Base-by-base conservation (phyloP, 2,113 vertebrate genomes). In the Rousettus leschenaultii region DNA sequence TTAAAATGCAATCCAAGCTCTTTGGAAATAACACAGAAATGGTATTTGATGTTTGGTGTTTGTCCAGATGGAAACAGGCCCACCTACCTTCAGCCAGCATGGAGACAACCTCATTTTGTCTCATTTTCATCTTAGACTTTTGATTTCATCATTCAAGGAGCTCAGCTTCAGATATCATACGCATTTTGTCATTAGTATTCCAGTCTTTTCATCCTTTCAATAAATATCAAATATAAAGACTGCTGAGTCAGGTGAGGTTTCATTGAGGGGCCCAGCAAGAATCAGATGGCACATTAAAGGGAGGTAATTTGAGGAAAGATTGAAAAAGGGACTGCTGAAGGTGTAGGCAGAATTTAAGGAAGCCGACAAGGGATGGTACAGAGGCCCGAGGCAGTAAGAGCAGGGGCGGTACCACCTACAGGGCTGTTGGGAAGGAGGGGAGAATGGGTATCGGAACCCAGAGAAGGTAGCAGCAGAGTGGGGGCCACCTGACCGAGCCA, bases 1-100 rank as follows among this genome's bases (percentile, higher is more conserved):
- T 97, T 97, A 97, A 97, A 97, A 93, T 79, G 97, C 86, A 97
- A 92, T n/a, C 86, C 94, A 92, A 94, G 78, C 89, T 96, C 89
- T 86, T 80, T 88, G 91, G 93, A 88, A 92, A 94, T 79, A 55
- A 80, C 82, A 87, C 55, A 96, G 96, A 71, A 92, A 68, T 59
- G 21, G 80, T n/a, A 51, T 80, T 95, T 96, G 77, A 5, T 3
- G 61, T 12, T 35, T 48, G 35, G 91, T 80, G 61, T 40, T 45
- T 2, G 0, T 90, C 95, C 89, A 88, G 88, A 80, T 16, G 84
- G 59, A 79, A 85, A 40, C 24, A 5, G 22, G 38, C 30, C 5
- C 88, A 80, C 71, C 59, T 9, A 10, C 80, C 68, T 55, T 35
- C 13, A 4, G 40, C 79, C 66, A n/a, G 48, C 61, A 10, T 1